Base-by-base conservation (phyloP, 2,888 invertebrate species). In the Cheilosia pagana region DNA sequence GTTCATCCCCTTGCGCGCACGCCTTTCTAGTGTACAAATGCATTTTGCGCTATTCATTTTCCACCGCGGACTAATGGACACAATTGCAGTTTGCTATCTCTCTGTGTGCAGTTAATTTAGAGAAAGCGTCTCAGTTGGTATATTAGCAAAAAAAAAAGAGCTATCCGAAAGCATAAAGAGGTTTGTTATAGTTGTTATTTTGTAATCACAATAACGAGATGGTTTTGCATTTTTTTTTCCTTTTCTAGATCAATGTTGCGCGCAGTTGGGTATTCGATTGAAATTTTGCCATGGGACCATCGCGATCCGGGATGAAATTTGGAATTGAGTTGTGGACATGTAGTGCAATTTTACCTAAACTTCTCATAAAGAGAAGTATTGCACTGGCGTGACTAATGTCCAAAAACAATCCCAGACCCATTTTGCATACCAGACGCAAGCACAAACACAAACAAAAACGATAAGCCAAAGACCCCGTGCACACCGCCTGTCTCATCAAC, bases 101-200 rank as follows among this genome's bases (percentile, higher is more conserved):
- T 21, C 10, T n/a, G 35, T 53, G 39, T 62, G 31, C 19, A 31
- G 45, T 19, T 31, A 48, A 62, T 31, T 60, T 62, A 62, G 62
- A 62, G 62, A 62, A 62, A 62, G 62, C 62, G 45, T 28, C 31
- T 43, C 16, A 14, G 14, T 48, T 62, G 28, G 31, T 31, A 43
- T 31, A 43, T 45, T 12, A 2, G 19, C 4, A 19, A 8, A 5
- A 39, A 50, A 25, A 4, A 16, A 31, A 25, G 0, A 25, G 5
- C 12, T 21, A 57, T 57, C 39, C 14, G 57, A 39, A 57, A 57
- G 57, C 39, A 57, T 35, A 35, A 35, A 35, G 7, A 10, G 0
- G 0, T 31, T 14, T 23, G n/a, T 23, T 57, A n/a, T 28, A 28
- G 28, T 28, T 28, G 39, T 41, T 57, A 41, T 57, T 57, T 57